A percentile compares a stretch with the other conserved stretches of the same genome.
These are phyloP conservation scores for Drosophila cardini DNA, from an alignment of 1,140 invertebrate genomes.

Conservation along the genomic window DNA sequence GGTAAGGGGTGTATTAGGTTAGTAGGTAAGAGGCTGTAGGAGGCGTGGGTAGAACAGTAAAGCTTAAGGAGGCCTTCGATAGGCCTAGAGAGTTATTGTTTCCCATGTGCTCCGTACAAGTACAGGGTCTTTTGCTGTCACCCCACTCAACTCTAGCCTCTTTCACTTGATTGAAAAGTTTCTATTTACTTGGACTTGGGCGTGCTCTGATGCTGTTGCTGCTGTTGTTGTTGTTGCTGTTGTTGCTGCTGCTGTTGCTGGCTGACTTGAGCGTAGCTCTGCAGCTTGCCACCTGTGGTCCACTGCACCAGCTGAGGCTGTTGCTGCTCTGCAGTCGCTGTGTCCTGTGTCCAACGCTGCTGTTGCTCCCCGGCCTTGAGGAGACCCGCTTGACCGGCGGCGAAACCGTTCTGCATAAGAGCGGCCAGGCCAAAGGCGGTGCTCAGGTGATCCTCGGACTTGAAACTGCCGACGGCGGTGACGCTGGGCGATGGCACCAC, in stretches of 20 bases:
- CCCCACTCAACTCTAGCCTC: too few species aligned
- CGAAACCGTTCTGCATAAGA: slow-evolving; percentile 90
- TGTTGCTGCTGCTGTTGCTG: slow-evolving; percentile 75
- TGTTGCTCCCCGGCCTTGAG: slow-evolving; percentile 61
- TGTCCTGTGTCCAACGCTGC: slow-evolving; percentile 66
- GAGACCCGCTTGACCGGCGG: slow-evolving; percentile 85
- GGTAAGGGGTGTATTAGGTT: too few species aligned
- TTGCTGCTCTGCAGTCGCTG: slow-evolving; percentile 53
- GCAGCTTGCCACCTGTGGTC: slow-evolving; percentile 77
- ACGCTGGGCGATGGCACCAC: slow-evolving; percentile 71
- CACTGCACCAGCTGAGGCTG: slow-evolving; percentile 76
- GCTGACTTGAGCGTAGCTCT: slow-evolving; percentile 71
- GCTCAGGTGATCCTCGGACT: slow-evolving; percentile 88
- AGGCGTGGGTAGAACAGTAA: too few species aligned
- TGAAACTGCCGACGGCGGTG: slow-evolving; percentile 84
- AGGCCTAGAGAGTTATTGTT: too few species aligned
- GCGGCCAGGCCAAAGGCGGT: slow-evolving; percentile 89
- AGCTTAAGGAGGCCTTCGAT: too few species aligned
- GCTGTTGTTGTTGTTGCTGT: slow-evolving; percentile 67
- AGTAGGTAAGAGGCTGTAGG: too few species aligned
- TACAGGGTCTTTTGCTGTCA: too few species aligned
- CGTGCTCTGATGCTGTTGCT: slow-evolving; percentile 70
- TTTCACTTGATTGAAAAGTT: too few species aligned
- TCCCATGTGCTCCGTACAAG: too few species aligned
- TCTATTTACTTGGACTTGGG: slow-evolving; percentile 73